These are phyloP conservation scores for Sicus ferrugineus DNA, from an alignment of 2,888 invertebrate genomes.

Conservation along the genomic window DNA sequence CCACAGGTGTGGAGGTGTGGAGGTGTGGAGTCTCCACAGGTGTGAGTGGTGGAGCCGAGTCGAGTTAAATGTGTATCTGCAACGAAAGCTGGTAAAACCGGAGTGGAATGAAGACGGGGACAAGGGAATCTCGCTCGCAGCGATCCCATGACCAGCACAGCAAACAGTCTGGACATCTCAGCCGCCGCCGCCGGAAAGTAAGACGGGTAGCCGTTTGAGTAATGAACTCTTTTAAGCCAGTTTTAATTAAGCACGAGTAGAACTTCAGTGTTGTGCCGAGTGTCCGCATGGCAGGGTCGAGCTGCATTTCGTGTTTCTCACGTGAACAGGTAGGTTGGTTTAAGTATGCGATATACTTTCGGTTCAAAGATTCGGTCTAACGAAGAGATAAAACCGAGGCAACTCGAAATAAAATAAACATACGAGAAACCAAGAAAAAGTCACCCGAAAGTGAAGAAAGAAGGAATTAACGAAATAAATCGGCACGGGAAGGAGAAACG, in stretches of 20 bases:
- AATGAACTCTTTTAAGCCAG: conserved; percentile 61
- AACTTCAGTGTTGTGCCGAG: conserved; percentile 37
- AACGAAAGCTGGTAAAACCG: background rate
- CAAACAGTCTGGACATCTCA: background rate
- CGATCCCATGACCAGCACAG: conserved; percentile 5
- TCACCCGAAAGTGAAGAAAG: no score
- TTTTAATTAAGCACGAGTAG: conserved; percentile 57
- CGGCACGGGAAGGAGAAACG: conserved; percentile 22
- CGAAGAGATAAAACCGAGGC: conserved; percentile 1
- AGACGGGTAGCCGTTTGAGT: conserved; percentile 56
- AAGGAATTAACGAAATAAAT: no score
- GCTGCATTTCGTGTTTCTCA: conserved; percentile 8
- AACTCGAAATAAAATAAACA: background rate
- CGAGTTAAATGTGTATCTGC: background rate
- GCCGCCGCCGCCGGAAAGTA: conserved; percentile 11
- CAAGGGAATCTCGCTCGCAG: background rate
- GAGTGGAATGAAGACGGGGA: background rate
- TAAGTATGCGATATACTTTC: background rate
- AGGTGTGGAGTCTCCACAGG: background rate
- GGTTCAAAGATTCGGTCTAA: background rate
- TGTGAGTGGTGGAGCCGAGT: background rate
- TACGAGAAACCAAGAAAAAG: background rate
- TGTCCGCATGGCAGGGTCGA: conserved; percentile 34
- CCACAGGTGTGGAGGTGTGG: background rate
- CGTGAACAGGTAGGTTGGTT: conserved; percentile 21